Evolutionary conservation across 2,888 invertebrate species (phyloP).

Genomic region (Leucania comma): DNA sequence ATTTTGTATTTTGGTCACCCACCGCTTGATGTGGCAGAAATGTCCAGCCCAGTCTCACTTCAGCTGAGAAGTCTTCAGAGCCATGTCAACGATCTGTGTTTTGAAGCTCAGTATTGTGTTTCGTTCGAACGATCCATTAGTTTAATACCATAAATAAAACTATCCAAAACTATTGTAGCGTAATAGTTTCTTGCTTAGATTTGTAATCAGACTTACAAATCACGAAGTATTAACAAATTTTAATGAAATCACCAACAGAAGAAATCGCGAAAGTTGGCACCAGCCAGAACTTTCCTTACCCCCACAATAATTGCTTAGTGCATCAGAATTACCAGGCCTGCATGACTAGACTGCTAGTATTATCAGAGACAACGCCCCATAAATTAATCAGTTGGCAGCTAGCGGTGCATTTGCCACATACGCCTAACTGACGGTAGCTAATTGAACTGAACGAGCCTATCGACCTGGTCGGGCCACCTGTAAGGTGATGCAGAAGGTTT

Average conservation of each 20-base stretch:
- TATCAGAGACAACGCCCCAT: slow-evolving; percentile 64
- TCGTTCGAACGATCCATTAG: too few species aligned
- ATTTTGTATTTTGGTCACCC: too few species aligned
- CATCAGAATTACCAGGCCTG: slow-evolving; percentile 20
- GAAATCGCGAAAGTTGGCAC: slow-evolving; percentile 30
- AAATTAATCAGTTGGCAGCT: slow-evolving; percentile 67
- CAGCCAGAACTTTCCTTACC: slow-evolving; percentile 8
- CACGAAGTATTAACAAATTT: not conserved
- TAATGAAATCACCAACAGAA: slow-evolving; percentile 1
- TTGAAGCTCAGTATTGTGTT: too few species aligned
- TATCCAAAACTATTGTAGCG: not conserved
- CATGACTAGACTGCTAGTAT: slow-evolving; percentile 45
- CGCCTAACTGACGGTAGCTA: slow-evolving; percentile 58
- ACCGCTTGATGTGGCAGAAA: too few species aligned
- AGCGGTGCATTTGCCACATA: slow-evolving; percentile 60
- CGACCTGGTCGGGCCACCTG: slow-evolving; percentile 13
- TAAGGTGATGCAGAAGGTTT: slow-evolving; percentile 23
- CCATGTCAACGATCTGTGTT: too few species aligned
- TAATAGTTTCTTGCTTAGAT: not conserved
- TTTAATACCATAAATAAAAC: not conserved
- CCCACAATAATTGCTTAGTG: slow-evolving; percentile 24
- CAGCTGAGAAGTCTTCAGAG: too few species aligned
- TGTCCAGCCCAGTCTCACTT: too few species aligned
- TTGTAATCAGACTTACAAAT: not conserved
- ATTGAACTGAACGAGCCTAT: slow-evolving; percentile 61